Base-by-base conservation (phyloP, 2,888 invertebrate species). In the Macaria liturata region DNA sequence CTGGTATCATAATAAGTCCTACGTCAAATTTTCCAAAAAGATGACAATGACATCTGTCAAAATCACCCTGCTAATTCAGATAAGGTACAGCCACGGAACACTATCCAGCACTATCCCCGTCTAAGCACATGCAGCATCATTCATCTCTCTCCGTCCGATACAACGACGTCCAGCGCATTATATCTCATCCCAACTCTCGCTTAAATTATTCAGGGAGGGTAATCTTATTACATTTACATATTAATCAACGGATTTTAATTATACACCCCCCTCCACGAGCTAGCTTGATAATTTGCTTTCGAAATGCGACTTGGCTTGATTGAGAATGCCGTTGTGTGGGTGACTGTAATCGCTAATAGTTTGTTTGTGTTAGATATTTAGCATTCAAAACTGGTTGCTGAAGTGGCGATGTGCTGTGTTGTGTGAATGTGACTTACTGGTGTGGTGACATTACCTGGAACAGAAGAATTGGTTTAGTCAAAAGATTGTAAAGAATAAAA, bases 141-240 rank as follows among this genome's bases (percentile, higher is more conserved):
- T 85, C 81, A 85, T 83, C 84, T 71, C 71, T 67, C 75, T 76
- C 70, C 76, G 75, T 74, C 81, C 84, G 74, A 86, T 86, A 84
- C 80, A 83, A 74, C 69, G 65, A 68, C 73, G 86, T 81, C 86
- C 84, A 76, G 81, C 75, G 72, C 73, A 73, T 74, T 84, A 87
- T 92, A 93, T 92, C 89, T 88, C 88, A 92, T 88, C 88, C 86
- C 86, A 80, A 80, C 78, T 78, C 83, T 62, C 84, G 81, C 80
- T 83, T 89, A 89, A 93, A 94, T 95, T 95, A 95, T 96, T 96
- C 95, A 95, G 94, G 95, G 95, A 96, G 96, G 96, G 96, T 97
- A 97, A 97, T 97, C 97, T 97, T 97, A 97, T 97, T 97, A 97
- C 97, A 97, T 97, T 97, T 97, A 97, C 97, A 97, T 97, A 97